A percentile compares a stretch with the other conserved stretches of the same genome.
Conservation (phyloP, 2,797 vertebrate genomes). For the Pteronotus mesoamericanus region DNA sequence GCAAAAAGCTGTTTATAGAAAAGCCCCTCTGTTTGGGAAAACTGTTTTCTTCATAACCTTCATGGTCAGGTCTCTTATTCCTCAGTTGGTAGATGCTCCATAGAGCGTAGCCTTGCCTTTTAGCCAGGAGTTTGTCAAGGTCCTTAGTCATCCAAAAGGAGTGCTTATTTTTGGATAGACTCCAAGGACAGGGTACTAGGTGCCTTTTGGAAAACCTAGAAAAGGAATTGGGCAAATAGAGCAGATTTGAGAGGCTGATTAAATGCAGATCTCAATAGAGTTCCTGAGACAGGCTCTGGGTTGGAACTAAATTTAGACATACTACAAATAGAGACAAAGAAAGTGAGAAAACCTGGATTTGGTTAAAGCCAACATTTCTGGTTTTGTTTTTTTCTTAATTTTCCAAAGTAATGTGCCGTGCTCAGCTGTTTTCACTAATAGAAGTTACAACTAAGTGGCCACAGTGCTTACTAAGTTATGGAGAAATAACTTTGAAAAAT, state of each 20-base stretch:
- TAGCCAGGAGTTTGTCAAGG: not conserved
- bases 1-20: not conserved
- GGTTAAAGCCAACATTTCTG: conserved; percentile 52
- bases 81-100: not conserved
- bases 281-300: not conserved
- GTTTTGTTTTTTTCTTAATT: not conserved
- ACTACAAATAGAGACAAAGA: conserved; percentile 29
- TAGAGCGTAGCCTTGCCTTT: not conserved
- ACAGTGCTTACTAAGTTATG: conserved; percentile 60
- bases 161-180: not conserved
- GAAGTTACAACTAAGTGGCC: conserved; percentile 56
- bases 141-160: not conserved
- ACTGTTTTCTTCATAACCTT: not conserved
- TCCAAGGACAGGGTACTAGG: not conserved
- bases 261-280: conserved; percentile 18
- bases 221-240: conserved; percentile 23
- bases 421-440: conserved; percentile 68
- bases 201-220: not conserved
- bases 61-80: not conserved
- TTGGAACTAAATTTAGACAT: conserved; percentile 50
- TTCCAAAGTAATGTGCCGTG: conserved; percentile 65
- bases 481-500: conserved; percentile 45
- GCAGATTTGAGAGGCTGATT: conserved; percentile 11
- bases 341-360: conserved; percentile 60
- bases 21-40: not conserved